phyloP scores from a whole-genome alignment of 1,140 invertebrate species.

The Archivesica marissinica region DNA sequence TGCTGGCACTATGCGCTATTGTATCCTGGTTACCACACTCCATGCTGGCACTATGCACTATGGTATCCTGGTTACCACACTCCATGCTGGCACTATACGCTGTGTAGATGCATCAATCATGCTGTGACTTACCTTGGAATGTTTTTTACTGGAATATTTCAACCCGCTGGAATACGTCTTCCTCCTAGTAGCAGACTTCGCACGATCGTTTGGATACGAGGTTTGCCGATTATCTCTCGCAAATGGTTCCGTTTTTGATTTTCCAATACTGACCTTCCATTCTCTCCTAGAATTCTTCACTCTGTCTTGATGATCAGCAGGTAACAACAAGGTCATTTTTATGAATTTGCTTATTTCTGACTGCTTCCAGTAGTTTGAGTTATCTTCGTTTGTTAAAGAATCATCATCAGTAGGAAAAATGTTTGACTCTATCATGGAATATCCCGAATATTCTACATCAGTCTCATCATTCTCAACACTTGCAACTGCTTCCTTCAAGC shows the following conservation, averaged over 20 bases:
- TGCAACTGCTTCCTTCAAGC: background rate
- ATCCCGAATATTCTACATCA: constrained; percentile 36
- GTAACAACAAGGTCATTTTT: constrained; percentile 17
- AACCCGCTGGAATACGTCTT: background rate
- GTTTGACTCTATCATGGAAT: background rate
- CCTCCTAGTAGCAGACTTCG: background rate
- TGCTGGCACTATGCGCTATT: too few relatives aligned
- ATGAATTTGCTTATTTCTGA: background rate
- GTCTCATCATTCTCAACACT: constrained; percentile 50
- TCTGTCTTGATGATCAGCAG: background rate
- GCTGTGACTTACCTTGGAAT: constrained; percentile 38
- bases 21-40: too few relatives aligned
- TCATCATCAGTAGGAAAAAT: constrained; percentile 26
- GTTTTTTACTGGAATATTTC: background rate
- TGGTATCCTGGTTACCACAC: too few relatives aligned
- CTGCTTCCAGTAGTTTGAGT: background rate
- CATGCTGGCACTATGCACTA: too few relatives aligned
- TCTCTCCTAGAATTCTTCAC: background rate
- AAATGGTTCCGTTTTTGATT: constrained; percentile 14
- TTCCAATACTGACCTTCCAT: constrained; percentile 13
- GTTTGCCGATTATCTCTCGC: constrained; percentile 11
- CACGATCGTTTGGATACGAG: constrained; percentile 33
- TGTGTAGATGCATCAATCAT: too few relatives aligned
- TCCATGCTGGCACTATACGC: too few relatives aligned
- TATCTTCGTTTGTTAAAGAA: background rate